phyloP scores from a whole-genome alignment of 2,797 vertebrate species.

The Orientallactaga sibirica region DNA sequence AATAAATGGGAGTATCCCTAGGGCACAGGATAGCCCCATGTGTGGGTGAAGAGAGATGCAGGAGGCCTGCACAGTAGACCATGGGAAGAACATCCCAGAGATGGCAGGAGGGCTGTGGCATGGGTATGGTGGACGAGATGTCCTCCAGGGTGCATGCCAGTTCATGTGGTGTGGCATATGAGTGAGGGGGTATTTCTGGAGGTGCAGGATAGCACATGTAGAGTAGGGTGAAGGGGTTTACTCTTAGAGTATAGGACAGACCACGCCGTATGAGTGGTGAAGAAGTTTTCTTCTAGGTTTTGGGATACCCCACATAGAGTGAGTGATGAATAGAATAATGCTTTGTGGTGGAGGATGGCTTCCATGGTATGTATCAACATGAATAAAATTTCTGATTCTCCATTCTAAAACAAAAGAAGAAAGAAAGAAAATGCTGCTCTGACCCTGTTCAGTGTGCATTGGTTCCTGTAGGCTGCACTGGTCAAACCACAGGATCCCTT shows the following conservation, averaged over 20 bases:
- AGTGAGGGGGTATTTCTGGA: no score
- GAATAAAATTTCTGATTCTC: no score
- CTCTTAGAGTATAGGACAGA: no score
- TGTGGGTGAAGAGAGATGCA: not conserved
- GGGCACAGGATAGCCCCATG: not conserved
- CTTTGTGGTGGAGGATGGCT: not conserved
- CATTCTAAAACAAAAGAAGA: no score
- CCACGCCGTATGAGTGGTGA: not conserved
- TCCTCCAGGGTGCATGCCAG: not conserved
- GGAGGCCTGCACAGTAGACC: not conserved
- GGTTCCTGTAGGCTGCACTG: no score
- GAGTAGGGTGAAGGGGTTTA: not conserved
- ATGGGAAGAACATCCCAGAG: not conserved
- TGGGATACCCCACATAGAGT: not conserved
- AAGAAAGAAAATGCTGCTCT: no score
- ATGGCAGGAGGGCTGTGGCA: accelerated
- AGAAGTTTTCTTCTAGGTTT: not conserved
- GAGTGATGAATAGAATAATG: accelerated
- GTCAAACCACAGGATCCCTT: no score
- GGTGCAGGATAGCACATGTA: not conserved
- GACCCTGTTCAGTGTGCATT: not conserved
- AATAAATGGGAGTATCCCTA: no score
- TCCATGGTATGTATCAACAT: no score
- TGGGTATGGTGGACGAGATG: no score
- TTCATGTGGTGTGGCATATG: not conserved